phyloP scores from a whole-genome alignment of 1,140 invertebrate species.

The Macrobrachium nipponense region DNA sequence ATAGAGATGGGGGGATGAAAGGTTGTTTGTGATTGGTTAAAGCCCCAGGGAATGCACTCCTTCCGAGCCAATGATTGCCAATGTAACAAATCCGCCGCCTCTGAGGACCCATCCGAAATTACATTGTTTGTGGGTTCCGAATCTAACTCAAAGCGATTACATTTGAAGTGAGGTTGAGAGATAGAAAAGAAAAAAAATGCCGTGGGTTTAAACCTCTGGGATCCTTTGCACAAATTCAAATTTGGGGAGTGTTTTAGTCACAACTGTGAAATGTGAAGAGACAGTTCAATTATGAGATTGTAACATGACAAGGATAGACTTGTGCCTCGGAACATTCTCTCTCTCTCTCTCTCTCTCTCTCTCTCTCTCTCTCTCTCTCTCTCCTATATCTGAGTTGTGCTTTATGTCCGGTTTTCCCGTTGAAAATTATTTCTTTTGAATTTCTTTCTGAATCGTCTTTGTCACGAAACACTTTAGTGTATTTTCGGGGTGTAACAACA shows the following conservation, averaged over 20 bases:
- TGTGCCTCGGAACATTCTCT: not conserved
- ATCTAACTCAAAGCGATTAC: conserved; percentile 43
- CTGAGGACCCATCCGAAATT: conserved; percentile 54
- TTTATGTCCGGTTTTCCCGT: too few relatives aligned
- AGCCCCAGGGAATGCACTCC: conserved; percentile 56
- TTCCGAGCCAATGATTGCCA: conserved; percentile 63
- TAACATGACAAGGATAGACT: not conserved
- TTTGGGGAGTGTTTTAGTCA: conserved; percentile 5
- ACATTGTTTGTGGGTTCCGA: conserved; percentile 58
- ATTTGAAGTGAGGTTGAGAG: conserved; percentile 28
- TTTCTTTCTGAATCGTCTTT: too few relatives aligned
- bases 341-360: conserved; percentile 23
- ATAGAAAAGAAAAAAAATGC: not conserved
- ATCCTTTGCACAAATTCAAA: conserved; percentile 20
- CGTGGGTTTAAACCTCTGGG: not conserved
- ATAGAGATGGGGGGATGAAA: conserved; percentile 46
- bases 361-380: conserved; percentile 11
- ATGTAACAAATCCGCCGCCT: conserved; percentile 61
- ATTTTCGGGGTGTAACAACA: too few relatives aligned
- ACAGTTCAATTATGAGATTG: conserved; percentile 33
- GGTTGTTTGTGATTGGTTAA: conserved; percentile 62
- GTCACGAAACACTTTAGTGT: too few relatives aligned
- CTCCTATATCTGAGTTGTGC: too few relatives aligned
- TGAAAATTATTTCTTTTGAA: too few relatives aligned
- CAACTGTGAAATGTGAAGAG: conserved; percentile 34